Evolutionary conservation across 2,797 vertebrate genomes (phyloP), one percentile per base, ranked within the genome.

Genomic region (Gila robusta): DNA sequence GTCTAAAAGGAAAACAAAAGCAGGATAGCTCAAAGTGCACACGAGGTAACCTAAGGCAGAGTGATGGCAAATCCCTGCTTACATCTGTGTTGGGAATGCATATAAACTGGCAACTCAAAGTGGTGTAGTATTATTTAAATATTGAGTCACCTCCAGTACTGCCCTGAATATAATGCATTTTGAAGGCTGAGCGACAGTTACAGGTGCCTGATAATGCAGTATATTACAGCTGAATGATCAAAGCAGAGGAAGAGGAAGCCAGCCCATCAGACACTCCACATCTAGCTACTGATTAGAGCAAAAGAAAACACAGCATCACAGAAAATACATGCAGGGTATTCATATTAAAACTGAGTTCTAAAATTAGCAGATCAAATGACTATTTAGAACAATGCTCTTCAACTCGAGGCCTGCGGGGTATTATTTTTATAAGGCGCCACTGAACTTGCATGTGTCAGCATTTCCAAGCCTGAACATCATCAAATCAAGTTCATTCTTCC

Each of bases 191-290:
- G 77, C 32, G 14, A 79, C 84, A 80, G 56, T 80, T 72, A 85
- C 77, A 85, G 84, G 67, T 80, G 69, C 52, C 64, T 64, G 84
- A 80, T 85, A 81, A 80, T 80, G 84, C 77, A 16, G 23, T 73
- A 52, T 81, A 80, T 52, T 73, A 72, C 69, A 85, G 69, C 21
- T 62, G 52, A 85, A 72, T 85, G 84, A 85, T 85, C 84, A 85
- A 85, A 85, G 84, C 77, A 72, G 26, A 85, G 67, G 37, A 79
- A 72, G 66, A 85, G 77, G 69, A 81, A 80, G 69, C 74, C 72
- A 37, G 28, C 81, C 72, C 41, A 23, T 77, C 47, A 78, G 83
- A 77, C 82, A 56, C 71, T 59, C 70, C 47, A 41, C 64, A 70
- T 85, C 39, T 39, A 73, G 67, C 77, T 39, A 23, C 69, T 85